phyloP scores from a whole-genome alignment of 2,113 vertebrate species.

The Miniopterus natalensis region DNA sequence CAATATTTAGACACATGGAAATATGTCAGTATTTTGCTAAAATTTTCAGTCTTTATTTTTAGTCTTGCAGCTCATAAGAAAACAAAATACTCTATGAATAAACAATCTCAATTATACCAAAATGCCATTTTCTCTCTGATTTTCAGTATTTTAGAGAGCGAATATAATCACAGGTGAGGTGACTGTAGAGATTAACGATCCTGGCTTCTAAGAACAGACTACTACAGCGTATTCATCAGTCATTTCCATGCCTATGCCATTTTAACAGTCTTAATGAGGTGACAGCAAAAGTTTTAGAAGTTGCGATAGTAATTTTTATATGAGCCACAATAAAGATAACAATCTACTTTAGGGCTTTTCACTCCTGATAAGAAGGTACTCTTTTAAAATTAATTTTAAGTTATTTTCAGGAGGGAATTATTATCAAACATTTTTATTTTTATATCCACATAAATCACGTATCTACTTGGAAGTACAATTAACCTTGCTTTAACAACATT shows the following conservation, averaged over 20 bases:
- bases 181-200: not conserved
- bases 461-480: not conserved
- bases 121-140: conserved; percentile 65
- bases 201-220: not conserved
- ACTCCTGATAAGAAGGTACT: not conserved
- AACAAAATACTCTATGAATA: conserved; percentile 75
- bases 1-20: conserved; percentile 62
- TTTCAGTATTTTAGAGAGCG: conserved; percentile 53
- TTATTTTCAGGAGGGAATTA: not conserved
- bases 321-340: not conserved
- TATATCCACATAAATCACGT: not conserved
- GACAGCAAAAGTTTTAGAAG: not conserved
- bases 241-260: not conserved
- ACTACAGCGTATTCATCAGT: not conserved
- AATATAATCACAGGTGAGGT: conserved; percentile 45
- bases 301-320: not conserved
- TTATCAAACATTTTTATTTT: not conserved
- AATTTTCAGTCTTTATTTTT: not conserved
- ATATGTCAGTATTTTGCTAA: conserved; percentile 73
- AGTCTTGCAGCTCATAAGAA: conserved; percentile 74
- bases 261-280: not conserved
- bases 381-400: not conserved
- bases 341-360: not conserved
- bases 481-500: not conserved
- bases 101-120: conserved; percentile 73